phyloP scores from a whole-genome alignment of 2,888 invertebrate genomes.

The Andricus curvator region DNA sequence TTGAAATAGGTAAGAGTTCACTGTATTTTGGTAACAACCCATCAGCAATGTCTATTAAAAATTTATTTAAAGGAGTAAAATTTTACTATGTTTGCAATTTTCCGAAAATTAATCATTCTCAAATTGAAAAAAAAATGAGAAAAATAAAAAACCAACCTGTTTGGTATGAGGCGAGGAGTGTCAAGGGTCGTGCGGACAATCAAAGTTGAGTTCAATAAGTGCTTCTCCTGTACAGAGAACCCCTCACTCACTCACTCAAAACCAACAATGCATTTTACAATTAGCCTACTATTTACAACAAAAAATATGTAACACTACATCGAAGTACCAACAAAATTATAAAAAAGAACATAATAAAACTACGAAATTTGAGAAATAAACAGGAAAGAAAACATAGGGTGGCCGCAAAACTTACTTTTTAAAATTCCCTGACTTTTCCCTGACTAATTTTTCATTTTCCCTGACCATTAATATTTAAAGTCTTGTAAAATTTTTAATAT shows the following conservation, averaged over 20 bases:
- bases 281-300: background rate
- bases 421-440: no score
- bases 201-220: constrained; percentile 74
- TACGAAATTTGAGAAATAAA: background rate
- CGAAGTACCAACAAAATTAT: background rate
- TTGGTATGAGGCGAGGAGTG: constrained; percentile 76
- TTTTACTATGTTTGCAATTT: background rate
- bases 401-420: no score
- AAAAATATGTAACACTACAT: background rate
- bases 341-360: background rate
- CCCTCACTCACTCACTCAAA: constrained; percentile 75
- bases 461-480: no score
- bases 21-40: no score
- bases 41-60: no score
- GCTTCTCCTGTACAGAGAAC: constrained; percentile 78
- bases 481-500: no score
- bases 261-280: constrained; percentile 60
- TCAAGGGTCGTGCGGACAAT: constrained; percentile 76
- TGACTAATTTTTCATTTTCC: no score
- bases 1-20: no score
- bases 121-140: constrained; percentile 41
- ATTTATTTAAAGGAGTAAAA: no score
- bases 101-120: background rate
- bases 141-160: constrained; percentile 73
- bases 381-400: background rate